Evolutionary conservation across 2,113 vertebrate genomes (phyloP), one percentile per base, ranked within the genome.

Genomic region (Cololabis saira): DNA sequence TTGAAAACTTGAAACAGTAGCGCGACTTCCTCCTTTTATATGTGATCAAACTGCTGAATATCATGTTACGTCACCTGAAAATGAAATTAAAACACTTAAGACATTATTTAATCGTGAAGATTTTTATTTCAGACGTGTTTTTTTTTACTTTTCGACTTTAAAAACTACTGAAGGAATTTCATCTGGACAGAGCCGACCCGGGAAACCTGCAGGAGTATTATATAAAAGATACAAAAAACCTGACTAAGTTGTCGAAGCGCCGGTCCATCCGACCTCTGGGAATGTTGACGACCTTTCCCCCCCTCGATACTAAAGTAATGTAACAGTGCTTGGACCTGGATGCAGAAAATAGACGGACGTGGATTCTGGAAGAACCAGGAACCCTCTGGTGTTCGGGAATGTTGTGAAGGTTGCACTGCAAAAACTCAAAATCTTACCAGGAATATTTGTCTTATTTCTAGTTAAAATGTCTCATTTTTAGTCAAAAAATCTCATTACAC

Each of bases 251-350:
- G 24, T 33, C 9, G 22, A 14, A 41, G 27, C 41, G 19, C 21
- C 43, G 54, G 48, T 48, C 24, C 24, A 27, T 27, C 24, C 24
- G 24, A 5, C 24, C 24, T 54, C 43, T 72, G 43, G 9, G 21
- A 47, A 27, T 7, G 43, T 54, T 37, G 50, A 4, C 13, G 30
- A 27, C 24, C 24, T 27, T 27, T 27, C 24, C 24, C 24, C 5
- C 5, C 24, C 24, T 37, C 56, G 56, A 8, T 51, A 45, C 2
- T 37, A 55, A 45, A 72, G 59, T 30, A 56, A 42, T 69, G 58
- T 81, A 82, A 80, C 82, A 83, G 61, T 48, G 59, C 43, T 68
- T 37, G 63, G 40, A 60, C 49, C 44, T 11, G 18, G 27, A 58
- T 33, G 49, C 6, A 22, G 57, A 24, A 63, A 12, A 18, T 1